Evolutionary conservation across 2,113 vertebrate species (phyloP), one percentile per base, ranked within the genome.

Genomic region (Saccopteryx bilineata): DNA sequence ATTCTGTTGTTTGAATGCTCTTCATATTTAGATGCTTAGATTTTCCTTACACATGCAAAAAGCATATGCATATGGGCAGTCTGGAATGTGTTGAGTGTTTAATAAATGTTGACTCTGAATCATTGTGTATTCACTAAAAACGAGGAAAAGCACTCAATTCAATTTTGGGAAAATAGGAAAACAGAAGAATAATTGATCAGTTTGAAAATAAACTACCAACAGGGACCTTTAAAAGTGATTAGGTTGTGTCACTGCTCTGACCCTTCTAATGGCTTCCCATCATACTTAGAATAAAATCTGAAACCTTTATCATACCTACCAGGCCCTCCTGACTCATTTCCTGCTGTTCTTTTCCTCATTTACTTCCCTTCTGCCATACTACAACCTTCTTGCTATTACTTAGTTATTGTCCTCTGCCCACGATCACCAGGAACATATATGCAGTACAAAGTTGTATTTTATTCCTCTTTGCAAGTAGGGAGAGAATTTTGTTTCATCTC

Each of bases 111-210:
- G 48, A 48, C 28, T 83, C 12, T 78, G 54, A 58, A 39, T 79
- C 33, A 82, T 78, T 12, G 9, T 75, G 7, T 87, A 48, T 91
- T 87, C 76, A 85, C 7, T 23, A 94, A 50, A 86, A 82, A 86
- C 18, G 63, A 61, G 72, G 28, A 66, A 76, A 60, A 92, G 74
- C 60, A 91, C 33, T 50, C 33, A 24, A 0, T 81, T 39, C 52
- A 61, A 82, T 50, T 65, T 71, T 28, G 46, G 66, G 72, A 81
- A 69, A 54, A 58, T 9, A 76, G 82, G 58, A 87, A 76, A 48
- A 83, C 33, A 60, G 58, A 80, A 76, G 7, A 78, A 46, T 58
- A 58, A 48, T 78, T 60, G 21, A 58, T 31, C 71, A 92, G n/a
- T 48, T 65, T 89, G 84, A 92, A 89, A 61, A 87, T 50, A 79